Percentiles rank a stretch among this genome's conserved stretches.
Evolutionary conservation across 1,140 invertebrate species (phyloP).

Genomic region (Globodera ellingtonae): DNA sequence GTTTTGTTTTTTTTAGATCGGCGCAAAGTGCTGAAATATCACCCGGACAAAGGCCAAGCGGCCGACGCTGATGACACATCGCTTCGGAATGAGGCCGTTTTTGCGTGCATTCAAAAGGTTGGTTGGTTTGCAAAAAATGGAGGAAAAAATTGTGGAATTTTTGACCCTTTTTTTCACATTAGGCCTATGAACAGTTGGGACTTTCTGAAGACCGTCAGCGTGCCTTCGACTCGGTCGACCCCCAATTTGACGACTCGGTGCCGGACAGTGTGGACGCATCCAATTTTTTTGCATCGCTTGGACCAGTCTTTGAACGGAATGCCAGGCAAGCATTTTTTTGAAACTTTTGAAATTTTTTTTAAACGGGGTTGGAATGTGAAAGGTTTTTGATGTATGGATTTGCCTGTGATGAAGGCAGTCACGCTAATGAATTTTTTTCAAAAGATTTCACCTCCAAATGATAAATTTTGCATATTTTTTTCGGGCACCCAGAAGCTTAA

Average conservation of each 20-base stretch:
- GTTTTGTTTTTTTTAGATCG: slow-evolving; percentile 70
- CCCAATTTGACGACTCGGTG: slow-evolving; percentile 82
- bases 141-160: neutral
- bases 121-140: neutral
- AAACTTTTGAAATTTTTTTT: too few species aligned
- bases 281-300: slow-evolving; percentile 81
- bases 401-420: too few species aligned
- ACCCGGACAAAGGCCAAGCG: slow-evolving; percentile 84
- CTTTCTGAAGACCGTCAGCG: slow-evolving; percentile 79
- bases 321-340: slow-evolving; percentile 63
- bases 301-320: slow-evolving; percentile 81
- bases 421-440: too few species aligned
- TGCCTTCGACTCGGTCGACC: slow-evolving; percentile 94
- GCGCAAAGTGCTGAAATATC: slow-evolving; percentile 87
- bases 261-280: slow-evolving; percentile 73
- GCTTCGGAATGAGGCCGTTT: slow-evolving; percentile 79
- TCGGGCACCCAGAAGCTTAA: too few species aligned
- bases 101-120: slow-evolving; percentile 91
- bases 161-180: neutral
- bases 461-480: too few species aligned
- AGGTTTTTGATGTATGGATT: too few species aligned
- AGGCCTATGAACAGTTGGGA: slow-evolving; percentile 81
- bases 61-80: slow-evolving; percentile 71
- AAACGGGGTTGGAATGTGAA: too few species aligned
- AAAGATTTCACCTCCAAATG: too few species aligned